Base-by-base conservation (phyloP, 1,140 invertebrate genomes). In the Eufriesea mexicana region DNA sequence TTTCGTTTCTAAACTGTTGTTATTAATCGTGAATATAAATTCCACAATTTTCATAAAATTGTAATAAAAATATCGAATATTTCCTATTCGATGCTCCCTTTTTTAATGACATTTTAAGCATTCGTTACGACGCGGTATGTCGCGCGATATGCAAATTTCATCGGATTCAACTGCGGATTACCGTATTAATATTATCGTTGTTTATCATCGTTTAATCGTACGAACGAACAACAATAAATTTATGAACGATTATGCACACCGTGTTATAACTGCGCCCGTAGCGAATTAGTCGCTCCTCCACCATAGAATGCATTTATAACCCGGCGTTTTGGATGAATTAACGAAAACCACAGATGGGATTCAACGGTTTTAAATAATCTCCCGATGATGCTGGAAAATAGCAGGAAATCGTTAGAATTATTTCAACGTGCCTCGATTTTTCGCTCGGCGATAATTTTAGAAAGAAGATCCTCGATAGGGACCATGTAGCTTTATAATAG, bases 241-340 rank as follows among this genome's bases (percentile, higher is more conserved):
- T 72, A 35, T 16, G 14, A 72, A 71, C 68, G 16, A 49, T 71
- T 47, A 71, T 71, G 25, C 70, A 49, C 23, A 35, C 47, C 12
- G 28, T 35, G n/a, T 51, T 71, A 23, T 54, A 54, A 71, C 23
- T 23, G 47, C 47, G 5, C 25, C 25, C 4, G 20, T n/a, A 28
- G 16, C 49, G 25, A 72, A 54, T 72, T 55, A 54, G 54, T 71
- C 25, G 25, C n/a, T 4, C 35, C 23, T 12, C 23, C 16, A 1
- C 14, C 10, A 35, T 54, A 5, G 49, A 18, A 71, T 18, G n/a
- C 67, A 20, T 70, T 70, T n/a, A n/a, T 28, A 25, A 28, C 6
- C 45, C 4, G 14, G 8, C 16, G 67, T 14, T 70, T 45, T 20
- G 35, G 10, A 45, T 20, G 20, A 66, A 66, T 45, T 14, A 64